Percentiles rank a stretch among this genome's conserved stretches.
Evolutionary conservation across 2,113 vertebrate species (phyloP).

Genomic region (Epinephelus moara): DNA sequence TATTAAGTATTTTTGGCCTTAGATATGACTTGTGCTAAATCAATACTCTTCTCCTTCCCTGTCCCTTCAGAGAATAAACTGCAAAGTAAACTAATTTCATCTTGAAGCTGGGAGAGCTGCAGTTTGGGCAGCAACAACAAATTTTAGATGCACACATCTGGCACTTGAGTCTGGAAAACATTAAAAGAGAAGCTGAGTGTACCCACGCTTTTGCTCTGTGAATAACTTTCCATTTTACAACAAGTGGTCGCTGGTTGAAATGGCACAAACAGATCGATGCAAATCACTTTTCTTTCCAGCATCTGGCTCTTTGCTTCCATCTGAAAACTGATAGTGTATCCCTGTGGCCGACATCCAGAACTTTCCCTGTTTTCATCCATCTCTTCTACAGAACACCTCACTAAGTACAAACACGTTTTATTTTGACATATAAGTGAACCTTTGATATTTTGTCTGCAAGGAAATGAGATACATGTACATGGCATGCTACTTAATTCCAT

Average conservation of each 20-base stretch:
- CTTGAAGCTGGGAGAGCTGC: not conserved
- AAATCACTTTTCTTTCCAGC: slow-evolving; percentile 40
- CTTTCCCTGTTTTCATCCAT: not conserved
- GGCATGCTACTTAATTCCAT: not conserved
- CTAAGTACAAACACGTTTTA: not conserved
- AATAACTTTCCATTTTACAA: slow-evolving; percentile 56
- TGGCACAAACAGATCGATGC: slow-evolving; percentile 68
- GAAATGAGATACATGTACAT: not conserved
- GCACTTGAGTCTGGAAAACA: slow-evolving; percentile 6
- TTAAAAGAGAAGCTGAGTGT: slow-evolving; percentile 19
- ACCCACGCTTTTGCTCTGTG: slow-evolving; percentile 28
- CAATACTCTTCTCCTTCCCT: not conserved
- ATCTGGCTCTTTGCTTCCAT: slow-evolving; percentile 40
- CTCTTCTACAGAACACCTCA: not conserved
- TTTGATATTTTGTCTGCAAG: not conserved
- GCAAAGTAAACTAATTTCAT: slow-evolving; percentile 1
- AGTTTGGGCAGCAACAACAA: slow-evolving; percentile 5
- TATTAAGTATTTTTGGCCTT: not conserved
- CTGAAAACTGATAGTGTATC: slow-evolving; percentile 18
- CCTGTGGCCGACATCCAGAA: slow-evolving; percentile 6
- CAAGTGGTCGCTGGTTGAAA: slow-evolving; percentile 14
- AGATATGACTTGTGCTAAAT: not conserved
- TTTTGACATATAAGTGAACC: not conserved
- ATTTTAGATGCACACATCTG: slow-evolving; percentile 12
- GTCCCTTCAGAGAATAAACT: not conserved